Conservation (phyloP, 1,140 invertebrate species). For the Drosophila ficusphila region DNA sequence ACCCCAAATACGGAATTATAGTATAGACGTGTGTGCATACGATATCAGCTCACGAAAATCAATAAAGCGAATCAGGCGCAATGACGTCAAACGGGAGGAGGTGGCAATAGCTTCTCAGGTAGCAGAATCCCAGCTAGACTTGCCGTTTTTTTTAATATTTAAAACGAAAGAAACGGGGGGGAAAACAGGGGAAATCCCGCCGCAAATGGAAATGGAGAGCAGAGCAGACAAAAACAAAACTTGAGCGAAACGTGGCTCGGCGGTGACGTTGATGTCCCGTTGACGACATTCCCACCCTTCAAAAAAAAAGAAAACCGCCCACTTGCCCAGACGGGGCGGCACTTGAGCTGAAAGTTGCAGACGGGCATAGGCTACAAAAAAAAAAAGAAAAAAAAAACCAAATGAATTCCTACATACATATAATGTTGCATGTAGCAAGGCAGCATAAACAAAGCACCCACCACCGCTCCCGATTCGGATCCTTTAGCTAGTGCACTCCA, state of each 20-base stretch:
- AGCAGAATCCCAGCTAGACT: constrained; percentile 23
- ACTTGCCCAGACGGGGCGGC: constrained; percentile 52
- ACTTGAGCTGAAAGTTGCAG: constrained; percentile 71
- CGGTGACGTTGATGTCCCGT: constrained; percentile 45
- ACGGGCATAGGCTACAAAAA: constrained; percentile 40
- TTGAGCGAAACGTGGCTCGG: constrained; percentile 27
- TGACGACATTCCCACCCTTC: constrained; percentile 27
- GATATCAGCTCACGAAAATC: constrained; percentile 45
- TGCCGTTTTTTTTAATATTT: constrained; percentile 68
- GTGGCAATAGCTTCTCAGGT: constrained; percentile 22
- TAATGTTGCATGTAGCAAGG: constrained; percentile 30
- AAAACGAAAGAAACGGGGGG: constrained; percentile 46
- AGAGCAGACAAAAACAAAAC: constrained; percentile 21
- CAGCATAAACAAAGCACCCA: constrained; percentile 53
- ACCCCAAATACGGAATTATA: neutral
- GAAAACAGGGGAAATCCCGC: too few relatives aligned
- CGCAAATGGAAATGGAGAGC: constrained; percentile 37
- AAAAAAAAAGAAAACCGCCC: constrained; percentile 16
- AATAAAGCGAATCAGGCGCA: constrained; percentile 45
- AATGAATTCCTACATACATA: constrained; percentile 6
- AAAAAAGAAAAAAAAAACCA: constrained; percentile 7
- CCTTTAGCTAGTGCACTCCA: constrained; percentile 64
- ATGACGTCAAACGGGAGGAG: constrained; percentile 14
- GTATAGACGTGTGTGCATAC: constrained; percentile 3
- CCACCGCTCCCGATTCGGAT: constrained; percentile 21